Evolutionary conservation across 2,888 invertebrate species (phyloP).

Genomic region (Acronicta alni): DNA sequence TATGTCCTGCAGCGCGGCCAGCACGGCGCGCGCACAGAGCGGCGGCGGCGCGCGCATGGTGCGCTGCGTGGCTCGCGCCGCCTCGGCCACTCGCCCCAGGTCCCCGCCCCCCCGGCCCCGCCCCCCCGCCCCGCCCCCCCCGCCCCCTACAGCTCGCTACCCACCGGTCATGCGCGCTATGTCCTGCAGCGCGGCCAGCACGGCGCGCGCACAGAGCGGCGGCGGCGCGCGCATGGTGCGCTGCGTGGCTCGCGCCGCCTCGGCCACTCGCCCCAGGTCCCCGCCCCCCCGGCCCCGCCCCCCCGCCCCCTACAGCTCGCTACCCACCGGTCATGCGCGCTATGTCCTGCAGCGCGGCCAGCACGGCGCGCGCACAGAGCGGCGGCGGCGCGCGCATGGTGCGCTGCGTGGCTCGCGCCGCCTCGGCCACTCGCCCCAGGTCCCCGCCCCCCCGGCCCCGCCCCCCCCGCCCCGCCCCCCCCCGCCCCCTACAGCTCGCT

Average conservation of each 20-base stretch:
- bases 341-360: constrained; percentile 95
- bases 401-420: constrained; percentile 88
- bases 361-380: constrained; percentile 93
- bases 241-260: too few species aligned
- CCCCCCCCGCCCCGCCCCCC: constrained; percentile 90
- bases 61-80: constrained; percentile 94
- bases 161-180: constrained; percentile 93
- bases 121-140: too few species aligned
- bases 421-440: constrained; percentile 33
- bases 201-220: too few species aligned
- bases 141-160: constrained; percentile 90
- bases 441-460: constrained; percentile 87
- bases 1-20: constrained; percentile 95
- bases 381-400: constrained; percentile 96
- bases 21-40: constrained; percentile 93
- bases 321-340: constrained; percentile 65
- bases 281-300: too few species aligned
- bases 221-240: too few species aligned
- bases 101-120: too few species aligned
- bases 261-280: too few species aligned
- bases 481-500: too few species aligned
- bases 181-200: too few species aligned
- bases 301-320: constrained; percentile 93
- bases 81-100: constrained; percentile 96
- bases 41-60: constrained; percentile 96